Evolutionary conservation across 2,888 invertebrate genomes (phyloP).

Genomic region (Phengaris alcon): DNA sequence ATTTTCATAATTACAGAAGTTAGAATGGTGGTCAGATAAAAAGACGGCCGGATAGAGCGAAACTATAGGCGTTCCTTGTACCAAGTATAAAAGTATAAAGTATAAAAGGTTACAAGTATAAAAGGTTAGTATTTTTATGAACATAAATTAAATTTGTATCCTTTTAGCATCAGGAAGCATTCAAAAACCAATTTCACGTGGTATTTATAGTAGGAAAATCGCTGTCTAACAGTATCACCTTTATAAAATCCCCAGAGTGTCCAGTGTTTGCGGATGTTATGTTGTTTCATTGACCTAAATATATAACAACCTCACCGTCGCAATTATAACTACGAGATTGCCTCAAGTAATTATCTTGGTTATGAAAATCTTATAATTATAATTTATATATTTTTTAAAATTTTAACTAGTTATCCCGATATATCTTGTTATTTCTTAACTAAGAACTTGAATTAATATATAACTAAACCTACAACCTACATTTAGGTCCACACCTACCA

Average conservation of each 20-base stretch:
- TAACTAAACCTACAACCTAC: no score
- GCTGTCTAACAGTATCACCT: conserved; percentile 1
- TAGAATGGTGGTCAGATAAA: no score
- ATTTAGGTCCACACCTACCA: no score
- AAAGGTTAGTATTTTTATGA: background rate
- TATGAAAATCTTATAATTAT: conserved; percentile 12
- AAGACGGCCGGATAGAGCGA: no score
- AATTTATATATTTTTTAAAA: conserved; percentile 1
- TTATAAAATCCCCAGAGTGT: conserved; percentile 24
- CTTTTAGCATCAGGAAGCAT: background rate
- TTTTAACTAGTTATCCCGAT: no score
- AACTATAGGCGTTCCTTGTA: no score
- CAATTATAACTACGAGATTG: conserved; percentile 28
- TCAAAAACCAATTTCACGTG: background rate
- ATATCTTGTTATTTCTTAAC: no score
- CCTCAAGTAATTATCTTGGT: conserved; percentile 21
- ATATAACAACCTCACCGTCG: conserved; percentile 25
- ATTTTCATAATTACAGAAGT: no score
- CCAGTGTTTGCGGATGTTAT: conserved; percentile 14
- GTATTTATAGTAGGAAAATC: conserved; percentile 19
- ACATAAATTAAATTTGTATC: background rate
- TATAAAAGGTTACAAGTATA: no score
- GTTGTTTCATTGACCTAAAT: conserved; percentile 28
- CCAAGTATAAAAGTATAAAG: no score
- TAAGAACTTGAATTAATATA: no score